These are phyloP conservation scores for Galbula dea DNA, from an alignment of 2,113 vertebrate genomes.

Conservation along the genomic window DNA sequence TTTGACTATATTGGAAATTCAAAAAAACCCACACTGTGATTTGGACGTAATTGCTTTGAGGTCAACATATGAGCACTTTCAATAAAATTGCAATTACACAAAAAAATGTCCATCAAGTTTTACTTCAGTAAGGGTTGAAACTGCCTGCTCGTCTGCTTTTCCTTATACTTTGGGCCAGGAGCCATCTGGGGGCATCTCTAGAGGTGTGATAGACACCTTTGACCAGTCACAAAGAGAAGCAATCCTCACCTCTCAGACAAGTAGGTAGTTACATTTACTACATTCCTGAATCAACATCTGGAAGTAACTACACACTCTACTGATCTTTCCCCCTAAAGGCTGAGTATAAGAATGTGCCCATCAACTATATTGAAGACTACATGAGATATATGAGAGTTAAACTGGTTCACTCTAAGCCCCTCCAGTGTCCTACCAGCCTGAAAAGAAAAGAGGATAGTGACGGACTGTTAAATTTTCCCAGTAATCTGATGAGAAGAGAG, in stretches of 20 bases:
- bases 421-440: conserved; percentile 69
- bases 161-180: background rate
- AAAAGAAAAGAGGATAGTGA: conserved; percentile 30
- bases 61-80: background rate
- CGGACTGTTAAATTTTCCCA: conserved; percentile 64
- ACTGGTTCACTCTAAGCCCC: conserved; percentile 57
- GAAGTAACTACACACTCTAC: background rate
- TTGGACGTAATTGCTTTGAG: background rate
- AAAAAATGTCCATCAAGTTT: background rate
- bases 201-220: background rate
- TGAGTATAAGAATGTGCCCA: conserved; percentile 47
- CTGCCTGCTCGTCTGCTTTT: background rate
- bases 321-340: background rate
- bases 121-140: background rate
- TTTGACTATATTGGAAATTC: background rate
- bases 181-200: background rate
- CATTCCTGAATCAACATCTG: background rate
- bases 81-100: background rate
- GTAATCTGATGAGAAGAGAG: conserved; percentile 71
- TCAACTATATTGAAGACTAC: conserved; percentile 29
- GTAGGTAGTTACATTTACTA: background rate
- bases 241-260: background rate
- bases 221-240: background rate
- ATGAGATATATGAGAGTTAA: conserved; percentile 57
- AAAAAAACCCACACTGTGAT: background rate